Conservation (phyloP, 2,888 invertebrate species). For the Diarsia mendica region DNA sequence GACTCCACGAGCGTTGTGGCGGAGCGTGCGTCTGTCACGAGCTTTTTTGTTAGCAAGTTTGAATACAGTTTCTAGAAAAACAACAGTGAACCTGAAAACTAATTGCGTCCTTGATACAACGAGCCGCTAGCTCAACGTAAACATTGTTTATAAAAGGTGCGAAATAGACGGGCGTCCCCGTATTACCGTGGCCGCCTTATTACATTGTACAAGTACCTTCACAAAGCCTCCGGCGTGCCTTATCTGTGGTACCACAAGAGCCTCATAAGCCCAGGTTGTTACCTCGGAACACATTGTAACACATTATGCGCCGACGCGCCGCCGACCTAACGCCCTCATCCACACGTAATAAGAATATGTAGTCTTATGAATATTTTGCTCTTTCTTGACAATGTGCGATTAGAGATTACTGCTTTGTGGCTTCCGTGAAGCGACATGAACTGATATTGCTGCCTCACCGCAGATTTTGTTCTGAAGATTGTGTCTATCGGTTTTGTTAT, state of each 20-base stretch:
- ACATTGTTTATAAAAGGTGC: slow-evolving; percentile 83
- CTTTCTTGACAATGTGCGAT: slow-evolving; percentile 77
- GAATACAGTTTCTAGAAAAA: slow-evolving; percentile 68
- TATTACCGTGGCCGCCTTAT: slow-evolving; percentile 83
- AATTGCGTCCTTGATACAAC: slow-evolving; percentile 80
- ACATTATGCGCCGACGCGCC: slow-evolving; percentile 86
- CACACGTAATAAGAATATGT: slow-evolving; percentile 84
- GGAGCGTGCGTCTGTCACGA: slow-evolving; percentile 47
- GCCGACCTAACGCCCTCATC: slow-evolving; percentile 80
- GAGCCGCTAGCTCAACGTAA: slow-evolving; percentile 72
- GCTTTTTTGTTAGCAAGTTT: slow-evolving; percentile 59
- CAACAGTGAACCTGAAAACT: slow-evolving; percentile 73
- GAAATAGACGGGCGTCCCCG: slow-evolving; percentile 77
- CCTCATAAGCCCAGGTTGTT: slow-evolving; percentile 87
- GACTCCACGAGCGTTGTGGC: slow-evolving; percentile 17
- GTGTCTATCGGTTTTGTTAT: slow-evolving; percentile 22
- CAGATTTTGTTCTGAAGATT: slow-evolving; percentile 43
- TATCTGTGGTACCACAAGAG: slow-evolving; percentile 85
- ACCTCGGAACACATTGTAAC: slow-evolving; percentile 88
- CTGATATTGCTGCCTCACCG: slow-evolving; percentile 58
- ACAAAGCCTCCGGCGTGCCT: slow-evolving; percentile 87
- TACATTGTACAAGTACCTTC: slow-evolving; percentile 83
- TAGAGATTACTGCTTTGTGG: slow-evolving; percentile 73
- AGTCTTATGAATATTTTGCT: slow-evolving; percentile 84
- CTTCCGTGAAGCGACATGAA: slow-evolving; percentile 62